Evolutionary conservation across 2,113 vertebrate species (phyloP), one percentile per base, ranked within the genome.

Genomic region (Drymodes brunneopygia): DNA sequence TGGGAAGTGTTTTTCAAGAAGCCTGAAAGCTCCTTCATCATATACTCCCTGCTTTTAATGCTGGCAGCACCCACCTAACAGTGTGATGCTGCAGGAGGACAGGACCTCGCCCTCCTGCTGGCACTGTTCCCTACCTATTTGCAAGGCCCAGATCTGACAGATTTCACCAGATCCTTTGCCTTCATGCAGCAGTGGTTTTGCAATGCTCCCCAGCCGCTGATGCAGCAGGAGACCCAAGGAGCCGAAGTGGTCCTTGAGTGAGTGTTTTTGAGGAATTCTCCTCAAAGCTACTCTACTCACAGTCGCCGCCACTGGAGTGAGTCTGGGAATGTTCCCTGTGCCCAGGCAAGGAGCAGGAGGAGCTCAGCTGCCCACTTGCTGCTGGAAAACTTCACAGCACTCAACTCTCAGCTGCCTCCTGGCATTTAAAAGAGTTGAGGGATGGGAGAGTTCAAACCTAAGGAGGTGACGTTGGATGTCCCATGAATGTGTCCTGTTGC

Each of bases 211-310:
- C 33, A 22, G 22, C 13, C 10, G 0, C 36, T 40, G 35, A 54
- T 15, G 5, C 29, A 45, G 73, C 78, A 54, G 58, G n/a, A 67
- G 42, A 72, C 36, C 36, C 0, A 0, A 77, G 62, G 33, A 90
- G 47, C 48, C 1, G 0, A 87, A 95, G 81, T 85, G 91, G 78
- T 47, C 19, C 87, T 95, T 62, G 79, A 96, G 60, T 0, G 2
- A 35, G 16, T 80, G 47, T 75, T 90, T 42, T 70, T 86, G 62
- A 94, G 87, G 78, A 95, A 73, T 93, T 94, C 90, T 92, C 81
- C 89, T 96, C 89, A 65, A 15, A 73, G 78, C 73, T 90, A 40
- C 78, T 94, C 60, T 73, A 82, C 74, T 85, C 10, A 6, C 58
- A 29, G 64, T 44, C 10, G 0, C 71, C 58, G 56, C 66, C 2